These are phyloP conservation scores for Luscinia megarhynchos DNA, from an alignment of 2,797 vertebrate genomes.

Conservation along the genomic window DNA sequence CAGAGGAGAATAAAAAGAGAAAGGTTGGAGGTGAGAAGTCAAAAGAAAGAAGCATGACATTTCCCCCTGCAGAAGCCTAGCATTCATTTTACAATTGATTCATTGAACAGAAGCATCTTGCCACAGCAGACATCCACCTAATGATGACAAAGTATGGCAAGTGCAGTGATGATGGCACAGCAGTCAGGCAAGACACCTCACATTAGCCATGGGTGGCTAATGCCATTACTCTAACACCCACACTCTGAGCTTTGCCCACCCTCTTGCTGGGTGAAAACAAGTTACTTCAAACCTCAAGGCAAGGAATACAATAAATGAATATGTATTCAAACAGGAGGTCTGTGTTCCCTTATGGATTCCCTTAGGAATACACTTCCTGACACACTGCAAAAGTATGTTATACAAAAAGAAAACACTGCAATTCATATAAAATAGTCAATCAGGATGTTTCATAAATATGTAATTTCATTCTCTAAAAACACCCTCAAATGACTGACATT, in stretches of 20 bases:
- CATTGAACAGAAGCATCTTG: slow-evolving; percentile 42
- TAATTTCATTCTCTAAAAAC: slow-evolving; percentile 29
- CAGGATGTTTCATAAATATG: not conserved
- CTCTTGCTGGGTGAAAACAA: not conserved
- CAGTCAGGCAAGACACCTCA: slow-evolving; percentile 33
- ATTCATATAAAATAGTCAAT: not conserved
- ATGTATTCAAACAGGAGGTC: slow-evolving; percentile 26
- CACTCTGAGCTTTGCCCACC: not conserved
- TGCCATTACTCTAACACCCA: not conserved
- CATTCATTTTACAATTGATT: slow-evolving; percentile 39
- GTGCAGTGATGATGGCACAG: not conserved
- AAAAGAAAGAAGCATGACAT: slow-evolving; percentile 14
- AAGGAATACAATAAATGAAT: slow-evolving; percentile 22
- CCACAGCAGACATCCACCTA: slow-evolving; percentile 48
- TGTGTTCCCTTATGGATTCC: not conserved
- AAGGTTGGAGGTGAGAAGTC: slow-evolving; percentile 17
- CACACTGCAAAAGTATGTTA: not conserved
- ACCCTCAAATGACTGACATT: slow-evolving; percentile 15
- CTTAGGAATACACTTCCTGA: slow-evolving; percentile 8
- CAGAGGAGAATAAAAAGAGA: slow-evolving; percentile 37
- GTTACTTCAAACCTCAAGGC: slow-evolving; percentile 43
- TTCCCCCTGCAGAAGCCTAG: slow-evolving; percentile 18
- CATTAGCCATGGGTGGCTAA: not conserved
- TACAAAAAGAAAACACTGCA: not conserved
- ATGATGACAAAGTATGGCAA: slow-evolving; percentile 20